Base-by-base conservation (phyloP, 2,113 vertebrate species). In the Myotis davidii region DNA sequence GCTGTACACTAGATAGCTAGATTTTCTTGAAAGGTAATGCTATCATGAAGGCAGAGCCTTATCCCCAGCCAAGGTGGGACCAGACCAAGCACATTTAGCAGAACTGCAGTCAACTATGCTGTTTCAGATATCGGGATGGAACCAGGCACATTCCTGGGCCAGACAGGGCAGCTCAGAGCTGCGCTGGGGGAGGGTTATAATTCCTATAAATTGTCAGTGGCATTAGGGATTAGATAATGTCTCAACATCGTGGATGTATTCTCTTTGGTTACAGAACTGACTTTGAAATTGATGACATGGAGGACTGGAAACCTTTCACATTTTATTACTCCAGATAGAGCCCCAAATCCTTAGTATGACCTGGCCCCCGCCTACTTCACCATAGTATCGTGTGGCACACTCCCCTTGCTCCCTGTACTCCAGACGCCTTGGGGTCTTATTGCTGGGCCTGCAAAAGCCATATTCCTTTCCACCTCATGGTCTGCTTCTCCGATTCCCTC, bases 291-390 rank as follows among this genome's bases (percentile, higher is more conserved):
- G 87, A 72, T 39, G 65, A 45, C 64, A 17, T 4, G 9, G 79
- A 54, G 61, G 87, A 72, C 52, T 70, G 32, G 27, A 69, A 87
- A 72, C 72, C 87, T 77, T 96, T 81, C 56, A 81, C 10, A n/a
- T 78, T 70, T 56, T n/a, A 61, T 70, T 12, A 10, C 37, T 86
- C n/a, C 56, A 72, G 89, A 65, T 52, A 70, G 34, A 85, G 34
- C n/a, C 64, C 16, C 65, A 61, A 37, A 29, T 76, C 21, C 39
- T 91, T 73, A 45, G 10, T 7, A 61, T 13, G 34, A 74, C 14
- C 21, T 9, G 45, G 29, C 13, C 6, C 6, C 25, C 29, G 56
- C n/a, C n/a, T 20, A 1, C 11, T 29, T 42, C 0, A 0, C 16
- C 1, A 5, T 6, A 0, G 54, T 25, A 27, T 52, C 65, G 21